Evolutionary conservation across 2,797 vertebrate species (phyloP).

Genomic region (Lagodon rhomboides): DNA sequence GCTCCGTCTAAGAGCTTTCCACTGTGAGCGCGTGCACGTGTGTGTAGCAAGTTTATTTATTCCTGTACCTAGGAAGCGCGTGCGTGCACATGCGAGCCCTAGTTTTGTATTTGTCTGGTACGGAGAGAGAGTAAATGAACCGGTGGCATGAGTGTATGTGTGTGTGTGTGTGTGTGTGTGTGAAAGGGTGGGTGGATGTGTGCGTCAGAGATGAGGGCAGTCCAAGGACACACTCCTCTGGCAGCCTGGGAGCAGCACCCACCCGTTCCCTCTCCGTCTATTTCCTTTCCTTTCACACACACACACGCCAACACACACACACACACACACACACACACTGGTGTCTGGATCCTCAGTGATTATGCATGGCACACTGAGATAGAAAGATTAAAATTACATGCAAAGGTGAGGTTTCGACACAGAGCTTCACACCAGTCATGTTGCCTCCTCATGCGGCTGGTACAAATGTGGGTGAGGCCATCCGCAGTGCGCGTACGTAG

Average conservation of each 20-base stretch:
- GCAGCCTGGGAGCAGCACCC: conserved; percentile 76
- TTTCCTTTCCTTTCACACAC: conserved; percentile 49
- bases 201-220: conserved; percentile 84
- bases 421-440: conserved; percentile 43
- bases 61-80: conserved; percentile 34
- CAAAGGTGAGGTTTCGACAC: conserved; percentile 70
- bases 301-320: conserved; percentile 39
- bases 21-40: conserved; percentile 29
- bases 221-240: conserved; percentile 84
- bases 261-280: conserved; percentile 65
- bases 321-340: conserved; percentile 39
- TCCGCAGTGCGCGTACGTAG: conserved; percentile 76
- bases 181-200: conserved; percentile 65
- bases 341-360: conserved; percentile 63
- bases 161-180: conserved; percentile 22
- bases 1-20: conserved; percentile 73
- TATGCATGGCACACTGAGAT: conserved; percentile 67
- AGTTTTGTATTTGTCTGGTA: conserved; percentile 64
- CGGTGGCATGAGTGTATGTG: conserved; percentile 34
- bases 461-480: conserved; percentile 77
- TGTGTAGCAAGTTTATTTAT: conserved; percentile 53
- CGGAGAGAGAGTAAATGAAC: conserved; percentile 67
- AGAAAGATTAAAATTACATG: conserved; percentile 74
- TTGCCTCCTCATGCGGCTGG: conserved; percentile 54
- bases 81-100: conserved; percentile 46